Conservation (phyloP, 2,888 invertebrate genomes). For the Unio delphinus region DNA sequence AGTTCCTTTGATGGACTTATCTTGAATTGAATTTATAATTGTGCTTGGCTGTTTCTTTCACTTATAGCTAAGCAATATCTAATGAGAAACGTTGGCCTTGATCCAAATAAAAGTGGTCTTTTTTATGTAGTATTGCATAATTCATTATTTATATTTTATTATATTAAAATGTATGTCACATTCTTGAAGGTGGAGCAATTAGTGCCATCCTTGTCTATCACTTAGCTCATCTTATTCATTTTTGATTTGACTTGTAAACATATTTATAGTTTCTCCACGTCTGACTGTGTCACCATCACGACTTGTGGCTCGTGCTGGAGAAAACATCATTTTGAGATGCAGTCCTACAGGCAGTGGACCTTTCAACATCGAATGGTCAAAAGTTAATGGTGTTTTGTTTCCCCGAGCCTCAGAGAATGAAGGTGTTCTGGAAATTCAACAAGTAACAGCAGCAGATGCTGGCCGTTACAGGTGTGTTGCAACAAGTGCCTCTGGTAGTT, state of each 20-base stretch:
- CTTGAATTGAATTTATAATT: no score
- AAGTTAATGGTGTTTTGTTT: conserved; percentile 78
- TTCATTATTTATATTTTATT: no score
- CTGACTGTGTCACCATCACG: conserved; percentile 80
- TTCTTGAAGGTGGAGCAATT: no score
- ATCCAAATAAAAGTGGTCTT: no score
- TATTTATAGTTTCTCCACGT: conserved; percentile 76
- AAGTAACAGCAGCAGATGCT: conserved; percentile 84
- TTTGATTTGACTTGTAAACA: conserved; percentile 4
- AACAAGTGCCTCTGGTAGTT: conserved; percentile 80
- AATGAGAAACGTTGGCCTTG: no score
- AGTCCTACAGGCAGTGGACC: conserved; percentile 82
- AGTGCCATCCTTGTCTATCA: no score
- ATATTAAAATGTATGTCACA: no score
- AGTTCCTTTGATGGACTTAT: no score
- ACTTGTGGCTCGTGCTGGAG: conserved; percentile 83
- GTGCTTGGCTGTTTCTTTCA: no score
- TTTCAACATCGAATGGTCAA: conserved; percentile 82
- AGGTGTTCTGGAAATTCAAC: conserved; percentile 76
- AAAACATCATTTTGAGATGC: conserved; percentile 83
- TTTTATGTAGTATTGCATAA: no score
- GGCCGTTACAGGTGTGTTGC: conserved; percentile 87
- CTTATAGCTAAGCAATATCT: no score
- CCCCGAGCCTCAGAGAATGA: conserved; percentile 77
- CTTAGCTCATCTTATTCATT: no score